Evolutionary conservation across 2,797 vertebrate genomes (phyloP), one percentile per base, ranked within the genome.

Genomic region (Pitangus sulphuratus): DNA sequence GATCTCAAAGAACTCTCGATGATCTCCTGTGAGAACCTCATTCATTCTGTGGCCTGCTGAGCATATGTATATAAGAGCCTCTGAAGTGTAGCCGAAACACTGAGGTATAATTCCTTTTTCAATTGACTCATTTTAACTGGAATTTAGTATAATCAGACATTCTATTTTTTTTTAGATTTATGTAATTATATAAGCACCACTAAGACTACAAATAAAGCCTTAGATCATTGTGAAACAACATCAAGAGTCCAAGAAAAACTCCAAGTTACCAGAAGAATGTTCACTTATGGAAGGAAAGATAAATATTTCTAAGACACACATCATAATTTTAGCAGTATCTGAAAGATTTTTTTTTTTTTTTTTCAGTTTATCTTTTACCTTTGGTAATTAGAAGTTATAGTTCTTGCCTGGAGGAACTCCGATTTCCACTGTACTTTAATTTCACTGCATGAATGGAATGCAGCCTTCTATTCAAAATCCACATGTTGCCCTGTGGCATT

Each of bases 291-390:
- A 97, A 89, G 78, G 81, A 93, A 76, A 95, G 84, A 84, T 71
- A 96, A 93, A 96, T 84, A 96, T 93, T 97, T 97, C 90, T 94
- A 82, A 93, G 85, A 94, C 86, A 89, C 76, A 94, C 86, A 90
- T 94, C 56, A 77, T 96, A 87, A 90, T 95, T 95, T 91, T 83
- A 94, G 85, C 72, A 20, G 4, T 70, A 72, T 96, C 96, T 93
- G 82, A 95, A 97, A 69, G 69, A 92, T 51, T 89, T 37, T 68
- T 76, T 95, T 83, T 94, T 83, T 94, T 83, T 94, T 83, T 97
- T 93, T 50, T 44, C 74, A 91, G 83, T 94, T 95, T 96, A 91
- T 96, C 96, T 97, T 93, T 89, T 96, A 89, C 89, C 92, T 97
- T 97, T 79, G 78, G 83, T 93, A 86, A 94, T 95, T 96, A 96